Conservation (phyloP, 2,797 vertebrate species). For the Oryzias sinensis region DNA sequence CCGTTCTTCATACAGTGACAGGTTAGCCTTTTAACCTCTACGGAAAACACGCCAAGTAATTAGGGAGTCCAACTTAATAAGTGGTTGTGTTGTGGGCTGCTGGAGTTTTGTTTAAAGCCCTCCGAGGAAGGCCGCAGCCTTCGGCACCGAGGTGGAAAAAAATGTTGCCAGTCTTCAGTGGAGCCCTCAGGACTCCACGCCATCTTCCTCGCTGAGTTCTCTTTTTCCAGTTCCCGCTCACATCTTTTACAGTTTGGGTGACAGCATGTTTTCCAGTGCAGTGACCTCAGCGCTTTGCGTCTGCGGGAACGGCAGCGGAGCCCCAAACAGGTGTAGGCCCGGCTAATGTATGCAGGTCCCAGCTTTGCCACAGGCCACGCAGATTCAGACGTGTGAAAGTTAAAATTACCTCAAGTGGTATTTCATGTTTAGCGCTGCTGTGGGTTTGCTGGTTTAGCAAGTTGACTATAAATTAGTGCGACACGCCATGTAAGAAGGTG, state of each 20-base stretch:
- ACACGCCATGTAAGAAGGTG: not conserved
- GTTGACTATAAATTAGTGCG: not conserved
- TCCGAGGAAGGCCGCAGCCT: constrained; percentile 23
- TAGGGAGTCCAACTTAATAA: constrained; percentile 22
- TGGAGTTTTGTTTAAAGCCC: constrained; percentile 24
- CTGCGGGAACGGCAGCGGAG: constrained; percentile 47
- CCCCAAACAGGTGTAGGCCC: constrained; percentile 66
- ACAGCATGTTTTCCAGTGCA: constrained; percentile 59
- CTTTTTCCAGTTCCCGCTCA: constrained; percentile 16
- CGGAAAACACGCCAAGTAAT: constrained; percentile 11
- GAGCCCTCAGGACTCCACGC: constrained; percentile 30
- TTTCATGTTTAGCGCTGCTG: not conserved
- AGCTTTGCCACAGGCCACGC: constrained; percentile 20
- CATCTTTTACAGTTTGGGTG: constrained; percentile 41
- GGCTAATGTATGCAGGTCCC: constrained; percentile 44
- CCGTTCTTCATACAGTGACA: constrained; percentile 40
- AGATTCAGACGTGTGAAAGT: constrained; percentile 9
- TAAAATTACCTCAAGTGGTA: constrained; percentile 5
- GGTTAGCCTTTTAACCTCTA: constrained; percentile 49
- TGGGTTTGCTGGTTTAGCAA: not conserved
- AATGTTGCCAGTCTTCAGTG: constrained; percentile 39
- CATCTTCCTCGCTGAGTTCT: constrained; percentile 39
- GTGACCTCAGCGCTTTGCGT: constrained; percentile 52
- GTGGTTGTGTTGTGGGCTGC: constrained; percentile 12
- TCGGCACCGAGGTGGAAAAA: constrained; percentile 47